phyloP scores from a whole-genome alignment of 1,140 invertebrate genomes.

The Potamilus streckersoni region DNA sequence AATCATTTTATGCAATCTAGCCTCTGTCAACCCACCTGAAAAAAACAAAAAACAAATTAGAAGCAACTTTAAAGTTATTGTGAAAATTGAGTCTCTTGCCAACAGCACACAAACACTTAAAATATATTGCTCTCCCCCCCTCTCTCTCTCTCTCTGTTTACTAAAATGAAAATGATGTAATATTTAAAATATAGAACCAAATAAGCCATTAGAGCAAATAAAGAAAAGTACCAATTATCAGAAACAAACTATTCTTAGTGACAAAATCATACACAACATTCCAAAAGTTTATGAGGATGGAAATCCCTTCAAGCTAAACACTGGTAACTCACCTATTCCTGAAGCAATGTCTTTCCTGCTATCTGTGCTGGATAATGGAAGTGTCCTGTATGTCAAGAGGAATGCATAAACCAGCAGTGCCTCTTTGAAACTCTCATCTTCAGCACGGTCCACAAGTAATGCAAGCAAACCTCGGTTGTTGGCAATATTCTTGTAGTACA shows the following conservation, averaged over 20 bases:
- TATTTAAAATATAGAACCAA: too few relatives aligned
- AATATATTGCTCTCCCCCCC: not conserved
- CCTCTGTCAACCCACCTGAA: conserved; percentile 53
- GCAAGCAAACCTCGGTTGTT: conserved; percentile 63
- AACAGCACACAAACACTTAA: not conserved
- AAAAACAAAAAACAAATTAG: conserved; percentile 18
- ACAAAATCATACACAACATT: too few relatives aligned
- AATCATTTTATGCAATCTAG: conserved; percentile 49
- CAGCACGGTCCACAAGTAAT: conserved; percentile 61
- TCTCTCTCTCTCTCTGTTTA: too few relatives aligned
- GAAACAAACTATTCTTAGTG: too few relatives aligned
- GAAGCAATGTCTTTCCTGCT: too few relatives aligned
- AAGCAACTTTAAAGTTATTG: too few relatives aligned
- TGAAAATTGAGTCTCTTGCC: not conserved
- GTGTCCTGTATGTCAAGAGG: conserved; percentile 51
- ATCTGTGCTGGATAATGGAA: not conserved
- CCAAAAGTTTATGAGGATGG: too few relatives aligned
- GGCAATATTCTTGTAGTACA: conserved; percentile 65
- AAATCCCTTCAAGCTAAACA: too few relatives aligned
- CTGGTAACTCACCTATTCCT: too few relatives aligned
- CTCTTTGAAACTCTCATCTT: conserved; percentile 66
- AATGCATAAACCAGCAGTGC: conserved; percentile 60
- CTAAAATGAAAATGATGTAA: too few relatives aligned
- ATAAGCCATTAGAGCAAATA: too few relatives aligned
- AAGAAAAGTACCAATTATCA: too few relatives aligned